Percentiles rank a stretch among this genome's conserved stretches.
These are phyloP conservation scores for Lanius collurio DNA, from an alignment of 2,113 vertebrate genomes.

Conservation along the genomic window DNA sequence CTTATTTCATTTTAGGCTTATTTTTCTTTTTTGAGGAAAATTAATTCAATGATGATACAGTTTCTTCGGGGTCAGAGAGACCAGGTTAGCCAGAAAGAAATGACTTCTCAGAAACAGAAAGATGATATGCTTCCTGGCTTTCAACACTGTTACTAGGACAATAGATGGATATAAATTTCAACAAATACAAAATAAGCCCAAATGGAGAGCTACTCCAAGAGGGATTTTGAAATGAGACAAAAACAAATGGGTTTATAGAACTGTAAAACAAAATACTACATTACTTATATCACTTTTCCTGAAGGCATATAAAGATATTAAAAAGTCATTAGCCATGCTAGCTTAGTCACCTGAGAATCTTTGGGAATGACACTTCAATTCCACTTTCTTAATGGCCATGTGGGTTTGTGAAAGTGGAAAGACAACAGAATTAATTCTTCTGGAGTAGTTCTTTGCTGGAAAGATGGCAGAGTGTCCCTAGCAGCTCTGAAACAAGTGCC, in stretches of 20 bases:
- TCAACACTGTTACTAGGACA: conserved; percentile 14
- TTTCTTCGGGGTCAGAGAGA: conserved; percentile 54
- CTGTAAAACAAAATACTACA: conserved; percentile 49
- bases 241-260: conserved; percentile 36
- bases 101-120: conserved; percentile 5
- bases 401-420: background rate
- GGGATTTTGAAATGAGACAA: conserved; percentile 29
- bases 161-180: conserved; percentile 43
- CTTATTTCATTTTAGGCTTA: conserved; percentile 26
- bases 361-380: conserved; percentile 24
- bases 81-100: conserved; percentile 32
- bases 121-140: conserved; percentile 9
- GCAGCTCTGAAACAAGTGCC: background rate
- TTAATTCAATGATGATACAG: conserved; percentile 52
- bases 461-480: background rate
- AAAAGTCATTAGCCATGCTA: conserved; percentile 41
- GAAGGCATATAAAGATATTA: conserved; percentile 38
- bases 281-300: conserved; percentile 30
- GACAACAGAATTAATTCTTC: conserved; percentile 15
- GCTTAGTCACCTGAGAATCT: conserved; percentile 55
- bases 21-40: conserved; percentile 26
- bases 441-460: background rate
- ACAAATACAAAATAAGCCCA: conserved; percentile 38
- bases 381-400: conserved; percentile 9
- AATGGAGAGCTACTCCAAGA: conserved; percentile 10